Conservation (phyloP, 2,888 invertebrate species). For the Metalampra italica region DNA sequence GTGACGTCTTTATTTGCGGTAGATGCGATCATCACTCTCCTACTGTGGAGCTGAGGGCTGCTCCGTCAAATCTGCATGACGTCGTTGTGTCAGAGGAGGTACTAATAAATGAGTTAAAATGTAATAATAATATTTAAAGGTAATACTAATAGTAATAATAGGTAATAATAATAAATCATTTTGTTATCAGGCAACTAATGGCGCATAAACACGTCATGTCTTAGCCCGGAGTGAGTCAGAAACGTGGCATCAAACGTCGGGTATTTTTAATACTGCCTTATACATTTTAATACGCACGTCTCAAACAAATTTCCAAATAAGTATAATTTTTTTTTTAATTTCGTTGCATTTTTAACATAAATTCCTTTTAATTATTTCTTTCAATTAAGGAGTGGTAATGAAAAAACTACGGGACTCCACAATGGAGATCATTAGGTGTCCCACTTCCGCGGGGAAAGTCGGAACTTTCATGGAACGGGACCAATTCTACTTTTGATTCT, state of each 20-base stretch:
- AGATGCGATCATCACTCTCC: conserved; percentile 44
- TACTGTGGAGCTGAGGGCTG: conserved; percentile 19
- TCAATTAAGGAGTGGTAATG: conserved; percentile 47
- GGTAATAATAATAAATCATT: no score
- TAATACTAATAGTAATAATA: no score
- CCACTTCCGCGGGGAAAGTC: conserved; percentile 19
- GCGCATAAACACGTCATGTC: no score
- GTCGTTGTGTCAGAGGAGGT: conserved; percentile 16
- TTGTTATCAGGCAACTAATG: no score
- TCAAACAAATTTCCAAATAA: no score
- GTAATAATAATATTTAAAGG: no score
- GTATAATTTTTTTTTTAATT: no score
- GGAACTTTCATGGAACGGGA: conserved; percentile 40
- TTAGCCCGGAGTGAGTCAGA: no score
- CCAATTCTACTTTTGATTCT: conserved; percentile 55
- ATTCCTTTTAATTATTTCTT: conserved; percentile 30
- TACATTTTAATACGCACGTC: no score
- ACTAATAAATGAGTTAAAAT: not conserved
- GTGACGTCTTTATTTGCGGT: conserved; percentile 53
- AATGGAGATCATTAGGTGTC: conserved; percentile 47
- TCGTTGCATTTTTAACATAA: not conserved
- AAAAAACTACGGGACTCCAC: conserved; percentile 42
- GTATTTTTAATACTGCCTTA: no score
- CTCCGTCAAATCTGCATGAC: conserved; percentile 27
- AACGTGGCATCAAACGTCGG: no score